Conservation (phyloP, 2,888 invertebrate species). For the Phoenoteleia sp. region DNA sequence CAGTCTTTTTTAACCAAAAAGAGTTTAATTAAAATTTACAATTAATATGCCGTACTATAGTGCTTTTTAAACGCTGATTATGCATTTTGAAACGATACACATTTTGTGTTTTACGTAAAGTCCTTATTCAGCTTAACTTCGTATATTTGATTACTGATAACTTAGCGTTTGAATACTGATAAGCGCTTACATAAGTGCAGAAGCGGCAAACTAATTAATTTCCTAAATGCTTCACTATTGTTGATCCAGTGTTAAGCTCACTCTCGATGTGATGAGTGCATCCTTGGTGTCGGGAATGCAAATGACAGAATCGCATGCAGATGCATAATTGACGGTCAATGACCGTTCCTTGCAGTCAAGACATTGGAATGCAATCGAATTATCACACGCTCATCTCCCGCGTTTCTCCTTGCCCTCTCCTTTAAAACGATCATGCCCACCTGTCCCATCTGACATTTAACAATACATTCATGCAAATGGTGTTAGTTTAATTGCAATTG, state of each 20-base stretch:
- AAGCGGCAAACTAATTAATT: conserved; percentile 43
- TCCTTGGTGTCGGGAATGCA: conserved; percentile 45
- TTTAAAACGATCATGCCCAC: conserved; percentile 19
- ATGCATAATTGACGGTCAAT: conserved; percentile 58
- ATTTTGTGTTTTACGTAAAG: too few relatives aligned
- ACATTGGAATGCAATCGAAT: conserved; percentile 77
- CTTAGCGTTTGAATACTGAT: conserved; percentile 36
- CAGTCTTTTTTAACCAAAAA: too few relatives aligned
- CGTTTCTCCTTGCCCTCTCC: conserved; percentile 55
- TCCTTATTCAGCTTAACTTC: conserved; percentile 15
- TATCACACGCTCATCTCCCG: conserved; percentile 75
- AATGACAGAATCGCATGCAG: conserved; percentile 58
- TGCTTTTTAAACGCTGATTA: too few relatives aligned
- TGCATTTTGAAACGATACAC: too few relatives aligned
- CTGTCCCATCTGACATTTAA: conserved; percentile 73
- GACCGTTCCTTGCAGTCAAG: conserved; percentile 55
- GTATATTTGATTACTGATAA: conserved; percentile 28
- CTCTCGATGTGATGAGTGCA: conserved; percentile 42
- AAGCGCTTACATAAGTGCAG: conserved; percentile 25
- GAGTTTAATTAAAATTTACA: too few relatives aligned
- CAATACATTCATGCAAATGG: conserved; percentile 79
- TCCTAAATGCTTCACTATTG: conserved; percentile 46
- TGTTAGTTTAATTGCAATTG: conserved; percentile 77
- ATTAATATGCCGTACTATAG: too few relatives aligned
- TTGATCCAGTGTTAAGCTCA: conserved; percentile 41